These are phyloP conservation scores for Probosciger aterrimus DNA, from an alignment of 2,113 vertebrate genomes.

Conservation along the genomic window DNA sequence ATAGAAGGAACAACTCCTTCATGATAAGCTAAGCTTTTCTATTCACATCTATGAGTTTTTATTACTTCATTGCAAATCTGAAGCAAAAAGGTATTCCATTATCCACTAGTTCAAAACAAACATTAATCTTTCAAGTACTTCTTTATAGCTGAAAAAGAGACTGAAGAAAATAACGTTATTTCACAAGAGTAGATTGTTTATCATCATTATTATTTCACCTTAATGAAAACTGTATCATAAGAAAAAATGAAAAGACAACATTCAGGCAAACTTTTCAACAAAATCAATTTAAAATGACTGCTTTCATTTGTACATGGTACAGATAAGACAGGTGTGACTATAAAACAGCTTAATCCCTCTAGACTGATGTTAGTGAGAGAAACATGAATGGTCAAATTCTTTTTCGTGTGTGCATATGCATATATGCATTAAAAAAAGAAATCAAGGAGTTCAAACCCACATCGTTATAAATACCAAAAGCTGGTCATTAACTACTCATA, in stretches of 20 bases:
- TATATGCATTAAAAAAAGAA: not conserved
- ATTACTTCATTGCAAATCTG: not conserved
- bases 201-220: not conserved
- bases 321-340: constrained; percentile 27
- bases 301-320: constrained; percentile 54
- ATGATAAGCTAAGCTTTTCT: not conserved
- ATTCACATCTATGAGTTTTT: not conserved
- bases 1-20: not conserved
- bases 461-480: constrained; percentile 41
- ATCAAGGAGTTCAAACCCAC: not conserved
- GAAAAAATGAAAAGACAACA: not conserved
- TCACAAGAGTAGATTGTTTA: not conserved
- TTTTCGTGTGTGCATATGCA: not conserved
- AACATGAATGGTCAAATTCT: not conserved
- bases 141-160: not conserved
- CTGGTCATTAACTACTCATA: not conserved
- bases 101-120: not conserved
- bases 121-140: constrained; percentile 2
- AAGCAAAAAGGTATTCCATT: not conserved
- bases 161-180: not conserved
- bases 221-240: not conserved
- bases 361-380: not conserved
- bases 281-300: constrained; percentile 8
- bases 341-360: constrained; percentile 21
- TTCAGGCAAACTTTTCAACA: constrained; percentile 23